phyloP scores from a whole-genome alignment of 1,140 invertebrate species.

The Lucilia sericata region DNA sequence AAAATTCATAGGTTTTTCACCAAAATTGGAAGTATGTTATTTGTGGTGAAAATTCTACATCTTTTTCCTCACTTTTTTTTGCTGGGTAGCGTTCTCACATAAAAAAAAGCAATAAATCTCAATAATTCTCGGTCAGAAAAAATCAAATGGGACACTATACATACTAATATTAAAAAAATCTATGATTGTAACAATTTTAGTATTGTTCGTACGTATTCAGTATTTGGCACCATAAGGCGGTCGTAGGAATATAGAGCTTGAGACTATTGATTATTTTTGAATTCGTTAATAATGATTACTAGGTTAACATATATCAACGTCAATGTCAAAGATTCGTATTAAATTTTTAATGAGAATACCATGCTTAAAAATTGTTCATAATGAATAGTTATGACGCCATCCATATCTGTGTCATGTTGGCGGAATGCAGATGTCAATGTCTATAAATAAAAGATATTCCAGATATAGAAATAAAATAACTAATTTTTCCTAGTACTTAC shows the following conservation, averaged over 20 bases:
- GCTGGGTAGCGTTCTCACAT: too few species aligned
- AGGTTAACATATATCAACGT: not conserved
- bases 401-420: conserved; percentile 91
- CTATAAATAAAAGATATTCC: conserved; percentile 69
- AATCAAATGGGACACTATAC: too few species aligned
- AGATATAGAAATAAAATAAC: not conserved
- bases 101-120: too few species aligned
- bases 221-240: not conserved
- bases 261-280: too few species aligned
- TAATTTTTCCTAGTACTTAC: conserved; percentile 74
- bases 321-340: not conserved
- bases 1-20: too few species aligned
- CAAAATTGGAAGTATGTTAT: too few species aligned
- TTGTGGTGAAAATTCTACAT: too few species aligned
- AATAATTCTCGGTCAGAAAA: too few species aligned
- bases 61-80: too few species aligned
- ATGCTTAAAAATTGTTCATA: conserved; percentile 98
- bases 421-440: conserved; percentile 91
- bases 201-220: too few species aligned
- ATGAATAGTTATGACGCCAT: conserved; percentile 95
- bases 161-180: too few species aligned
- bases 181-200: too few species aligned
- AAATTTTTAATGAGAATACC: conserved; percentile 94
- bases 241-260: not conserved
- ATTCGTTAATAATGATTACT: not conserved